Percentiles rank a stretch among this genome's conserved stretches.
phyloP scores from a whole-genome alignment of 1,140 invertebrate genomes.

The Plectrocnemia conspersa region DNA sequence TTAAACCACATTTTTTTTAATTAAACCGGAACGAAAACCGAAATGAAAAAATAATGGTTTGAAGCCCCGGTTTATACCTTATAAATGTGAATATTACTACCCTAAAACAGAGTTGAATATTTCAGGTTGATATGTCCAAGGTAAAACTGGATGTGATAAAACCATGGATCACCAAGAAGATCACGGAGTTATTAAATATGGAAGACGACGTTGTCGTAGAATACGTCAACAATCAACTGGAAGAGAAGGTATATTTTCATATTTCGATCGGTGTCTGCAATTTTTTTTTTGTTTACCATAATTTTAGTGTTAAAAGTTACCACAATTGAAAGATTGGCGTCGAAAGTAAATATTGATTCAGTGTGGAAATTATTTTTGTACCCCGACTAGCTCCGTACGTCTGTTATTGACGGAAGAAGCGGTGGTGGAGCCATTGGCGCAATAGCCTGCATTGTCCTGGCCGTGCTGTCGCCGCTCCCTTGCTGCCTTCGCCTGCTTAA shows the following conservation, averaged over 20 bases:
- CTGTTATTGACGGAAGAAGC: constrained; percentile 33
- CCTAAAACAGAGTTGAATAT: constrained; percentile 35
- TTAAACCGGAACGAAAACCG: no score
- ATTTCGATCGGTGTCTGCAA: constrained; percentile 13
- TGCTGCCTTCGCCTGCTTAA: constrained; percentile 37
- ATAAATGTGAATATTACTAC: no score
- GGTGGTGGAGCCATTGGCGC: constrained; percentile 35
- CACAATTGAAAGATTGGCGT: constrained; percentile 23
- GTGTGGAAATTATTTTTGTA: constrained; percentile 54
- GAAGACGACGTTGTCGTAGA: constrained; percentile 98
- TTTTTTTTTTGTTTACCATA: constrained; percentile 24
- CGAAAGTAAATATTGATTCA: constrained; percentile 50
- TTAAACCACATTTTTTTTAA: no score
- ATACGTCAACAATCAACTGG: constrained; percentile 98
- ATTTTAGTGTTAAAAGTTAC: constrained; percentile 12
- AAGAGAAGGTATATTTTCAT: constrained; percentile 73
- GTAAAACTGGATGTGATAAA: constrained; percentile 97
- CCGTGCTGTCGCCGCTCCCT: constrained; percentile 42
- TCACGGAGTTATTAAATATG: constrained; percentile 91
- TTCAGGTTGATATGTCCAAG: constrained; percentile 95
- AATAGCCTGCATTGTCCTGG: constrained; percentile 30
- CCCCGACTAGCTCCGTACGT: constrained; percentile 47
- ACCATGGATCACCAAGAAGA: constrained; percentile 96
- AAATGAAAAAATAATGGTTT: no score
- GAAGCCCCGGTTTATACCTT: no score